Percentiles rank a stretch among this genome's conserved stretches.
phyloP scores from a whole-genome alignment of 2,888 invertebrate genomes.

The Acleris sparsana region DNA sequence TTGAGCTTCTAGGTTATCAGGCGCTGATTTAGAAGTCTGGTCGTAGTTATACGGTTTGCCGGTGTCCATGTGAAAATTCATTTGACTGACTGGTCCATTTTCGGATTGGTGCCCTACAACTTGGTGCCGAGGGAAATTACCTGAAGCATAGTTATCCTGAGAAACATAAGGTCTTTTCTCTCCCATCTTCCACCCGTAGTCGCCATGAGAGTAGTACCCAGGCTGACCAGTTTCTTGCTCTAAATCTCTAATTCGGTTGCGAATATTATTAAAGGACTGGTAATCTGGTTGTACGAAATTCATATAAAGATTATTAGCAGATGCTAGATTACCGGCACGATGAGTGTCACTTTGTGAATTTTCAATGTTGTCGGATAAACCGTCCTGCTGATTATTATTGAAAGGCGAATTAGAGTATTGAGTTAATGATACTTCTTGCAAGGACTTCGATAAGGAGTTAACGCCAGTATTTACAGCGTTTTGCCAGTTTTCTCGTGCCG shows the following conservation, averaged over 20 bases:
- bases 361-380: slow-evolving; percentile 53
- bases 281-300: slow-evolving; percentile 72
- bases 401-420: slow-evolving; percentile 63
- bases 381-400: slow-evolving; percentile 57
- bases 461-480: slow-evolving; percentile 55
- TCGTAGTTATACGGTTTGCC: slow-evolving; percentile 63
- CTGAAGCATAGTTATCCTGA: slow-evolving; percentile 55
- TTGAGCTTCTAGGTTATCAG: slow-evolving; percentile 64
- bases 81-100: slow-evolving; percentile 64
- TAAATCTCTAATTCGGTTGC: slow-evolving; percentile 57
- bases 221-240: slow-evolving; percentile 64
- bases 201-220: slow-evolving; percentile 71
- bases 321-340: slow-evolving; percentile 61
- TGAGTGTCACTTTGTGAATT: slow-evolving; percentile 64
- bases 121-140: slow-evolving; percentile 61
- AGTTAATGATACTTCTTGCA: slow-evolving; percentile 59
- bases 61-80: slow-evolving; percentile 73
- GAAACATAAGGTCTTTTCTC: slow-evolving; percentile 63
- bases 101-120: slow-evolving; percentile 54
- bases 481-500: slow-evolving; percentile 62
- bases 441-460: slow-evolving; percentile 61
- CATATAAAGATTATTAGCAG: slow-evolving; percentile 71
- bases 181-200: slow-evolving; percentile 77
- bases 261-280: slow-evolving; percentile 56
- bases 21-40: slow-evolving; percentile 63